phyloP scores from a whole-genome alignment of 2,797 vertebrate species.

The Hoplostethus atlanticus region DNA sequence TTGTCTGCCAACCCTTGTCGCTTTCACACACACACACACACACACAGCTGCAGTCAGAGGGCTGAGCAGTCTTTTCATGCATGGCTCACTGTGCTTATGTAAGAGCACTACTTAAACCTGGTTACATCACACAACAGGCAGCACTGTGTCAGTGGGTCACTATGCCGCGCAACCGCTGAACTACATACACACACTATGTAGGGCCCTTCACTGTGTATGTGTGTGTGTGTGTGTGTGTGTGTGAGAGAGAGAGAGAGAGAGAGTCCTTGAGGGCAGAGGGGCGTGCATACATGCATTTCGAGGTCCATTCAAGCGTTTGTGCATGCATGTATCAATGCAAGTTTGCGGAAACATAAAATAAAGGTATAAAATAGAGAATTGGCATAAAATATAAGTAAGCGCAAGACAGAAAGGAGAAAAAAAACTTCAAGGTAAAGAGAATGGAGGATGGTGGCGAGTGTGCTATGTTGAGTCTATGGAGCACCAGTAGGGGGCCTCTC shows the following conservation, averaged over 20 bases:
- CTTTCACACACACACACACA: conserved; percentile 18
- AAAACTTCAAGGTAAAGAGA: neutral
- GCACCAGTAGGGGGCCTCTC: conserved; percentile 83
- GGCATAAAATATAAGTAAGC: neutral
- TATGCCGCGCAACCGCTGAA: conserved; percentile 69
- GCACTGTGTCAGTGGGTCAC: conserved; percentile 84
- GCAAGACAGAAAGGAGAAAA: neutral
- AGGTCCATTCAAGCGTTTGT: neutral
- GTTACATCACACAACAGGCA: conserved; percentile 79
- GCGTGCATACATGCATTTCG: conserved; percentile 1
- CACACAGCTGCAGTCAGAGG: conserved; percentile 69
- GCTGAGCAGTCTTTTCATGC: conserved; percentile 77
- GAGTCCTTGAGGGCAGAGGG: neutral
- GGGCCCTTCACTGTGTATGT: conserved; percentile 37
- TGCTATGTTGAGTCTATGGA: conserved; percentile 50
- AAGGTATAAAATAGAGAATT: neutral
- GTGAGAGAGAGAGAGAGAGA: neutral
- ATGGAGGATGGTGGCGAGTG: conserved; percentile 21
- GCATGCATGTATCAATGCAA: neutral
- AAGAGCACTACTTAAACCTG: conserved; percentile 81
- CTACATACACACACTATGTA: conserved; percentile 40
- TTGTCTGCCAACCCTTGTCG: conserved; percentile 66
- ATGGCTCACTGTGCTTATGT: conserved; percentile 81
- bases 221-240: conserved; percentile 9
- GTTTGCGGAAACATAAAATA: too few species aligned